phyloP scores from a whole-genome alignment of 2,888 invertebrate genomes.

The Ecdyonurus torrentis region DNA sequence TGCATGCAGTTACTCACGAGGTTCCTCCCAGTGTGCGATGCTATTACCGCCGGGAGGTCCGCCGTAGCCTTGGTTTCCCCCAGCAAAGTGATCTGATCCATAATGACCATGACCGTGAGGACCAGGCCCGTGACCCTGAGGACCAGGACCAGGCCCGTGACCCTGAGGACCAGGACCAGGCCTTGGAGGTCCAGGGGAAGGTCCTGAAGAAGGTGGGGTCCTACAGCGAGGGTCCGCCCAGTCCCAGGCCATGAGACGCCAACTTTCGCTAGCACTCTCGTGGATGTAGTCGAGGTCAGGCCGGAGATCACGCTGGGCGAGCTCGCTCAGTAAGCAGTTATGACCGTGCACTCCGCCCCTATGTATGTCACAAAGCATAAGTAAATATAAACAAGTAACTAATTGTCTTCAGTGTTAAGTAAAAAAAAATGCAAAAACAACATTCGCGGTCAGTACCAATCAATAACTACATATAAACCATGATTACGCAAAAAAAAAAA shows the following conservation, averaged over 20 bases:
- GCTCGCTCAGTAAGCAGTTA: constrained; percentile 63
- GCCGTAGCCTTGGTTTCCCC: too few relatives aligned
- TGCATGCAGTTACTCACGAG: background rate
- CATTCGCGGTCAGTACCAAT: too few relatives aligned
- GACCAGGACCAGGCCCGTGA: background rate
- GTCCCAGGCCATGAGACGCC: constrained; percentile 58
- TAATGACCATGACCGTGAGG: too few relatives aligned
- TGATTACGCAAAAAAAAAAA: too few relatives aligned
- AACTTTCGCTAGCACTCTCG: constrained; percentile 39
- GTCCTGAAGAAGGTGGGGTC: background rate
- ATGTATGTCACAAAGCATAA: too few relatives aligned
- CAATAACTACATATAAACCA: too few relatives aligned
- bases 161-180: background rate
- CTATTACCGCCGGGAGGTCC: constrained; percentile 1
- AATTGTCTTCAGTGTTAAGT: background rate
- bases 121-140: background rate
- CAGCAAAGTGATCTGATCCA: too few relatives aligned
- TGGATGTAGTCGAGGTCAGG: constrained; percentile 53
- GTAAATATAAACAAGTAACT: too few relatives aligned
- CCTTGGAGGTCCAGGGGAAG: too few relatives aligned
- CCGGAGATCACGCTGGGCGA: constrained; percentile 56
- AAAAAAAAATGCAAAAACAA: background rate
- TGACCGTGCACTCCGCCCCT: constrained; percentile 20
- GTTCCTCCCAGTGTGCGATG: background rate
- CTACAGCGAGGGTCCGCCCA: constrained; percentile 53